Evolutionary conservation across 2,797 vertebrate species (phyloP).

Genomic region (Chrosomus eos): DNA sequence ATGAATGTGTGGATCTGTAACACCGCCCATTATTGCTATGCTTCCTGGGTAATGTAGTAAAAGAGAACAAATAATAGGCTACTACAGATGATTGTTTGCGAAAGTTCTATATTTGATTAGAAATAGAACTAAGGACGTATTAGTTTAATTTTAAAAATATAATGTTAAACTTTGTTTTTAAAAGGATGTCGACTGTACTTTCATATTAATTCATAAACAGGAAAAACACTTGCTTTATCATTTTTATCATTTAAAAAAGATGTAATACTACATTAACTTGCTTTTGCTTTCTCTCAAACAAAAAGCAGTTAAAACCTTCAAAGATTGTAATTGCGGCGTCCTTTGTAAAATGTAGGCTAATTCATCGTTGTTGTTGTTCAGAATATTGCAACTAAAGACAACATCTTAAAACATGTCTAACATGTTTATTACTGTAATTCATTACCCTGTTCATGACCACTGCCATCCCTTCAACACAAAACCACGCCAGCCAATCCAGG

Average conservation of each 20-base stretch:
- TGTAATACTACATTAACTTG: background rate
- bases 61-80: too few species aligned
- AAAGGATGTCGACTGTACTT: too few species aligned
- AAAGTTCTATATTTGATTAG: background rate
- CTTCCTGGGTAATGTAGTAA: conserved; percentile 60
- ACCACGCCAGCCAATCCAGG: background rate
- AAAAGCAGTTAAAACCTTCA: background rate
- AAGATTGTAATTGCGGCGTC: fast-evolving
- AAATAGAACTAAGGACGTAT: background rate
- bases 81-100: background rate
- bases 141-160: background rate
- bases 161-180: too few species aligned
- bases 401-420: background rate
- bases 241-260: background rate
- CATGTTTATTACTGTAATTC: background rate
- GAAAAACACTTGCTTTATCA: background rate
- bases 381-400: background rate
- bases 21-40: conserved; percentile 21
- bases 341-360: too few species aligned
- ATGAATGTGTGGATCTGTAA: background rate
- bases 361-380: background rate
- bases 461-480: background rate
- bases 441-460: background rate
- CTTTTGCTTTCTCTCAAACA: background rate
- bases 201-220: background rate